Base-by-base conservation (phyloP, 2,888 invertebrate species). In the Dynastes grantii region DNA sequence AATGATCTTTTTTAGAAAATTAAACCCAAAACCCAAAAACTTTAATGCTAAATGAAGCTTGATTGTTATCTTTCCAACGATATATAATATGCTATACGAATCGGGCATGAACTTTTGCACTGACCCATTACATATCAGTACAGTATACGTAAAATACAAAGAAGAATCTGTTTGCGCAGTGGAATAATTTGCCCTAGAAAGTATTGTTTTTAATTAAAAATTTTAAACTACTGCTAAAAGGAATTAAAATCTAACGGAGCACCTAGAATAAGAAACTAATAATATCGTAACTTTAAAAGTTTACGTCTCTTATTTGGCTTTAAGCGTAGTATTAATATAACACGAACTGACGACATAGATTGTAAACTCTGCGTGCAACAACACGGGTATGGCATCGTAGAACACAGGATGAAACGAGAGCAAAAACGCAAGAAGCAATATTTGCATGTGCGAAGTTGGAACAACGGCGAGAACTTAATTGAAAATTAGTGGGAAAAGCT, bases 401-500 rank as follows among this genome's bases (percentile, higher is more conserved):
- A 37, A 45, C n/a, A 13, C 9, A 32, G 8, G 37, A 61, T 11
- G 13, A 73, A 37, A 73, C 16, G 51, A 55, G 13, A 67, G 22
- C 53, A 55, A 65, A 45, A 76, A 53, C 16, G 37, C 27, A 37
- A 55, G 29, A 65, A 53, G 40, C 55, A 55, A 65, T 65, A 67
- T 67, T 45, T 65, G 45, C 65, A n/a, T 51, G 51, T 27, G 53
- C 51, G 13, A 67, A 65, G 45, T 37, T 65, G 51, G 29, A 76
- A 65, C 53, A 67, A 32, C 61, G 79, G 76, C 78, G 77, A 78
- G 77, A 70, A 53, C 81, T 79, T 83, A 83, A 82, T 83, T 83
- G 82, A 83, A 83, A 84, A 83, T 83, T 84, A 82, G 80, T 81
- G 82, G 78, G 73, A 82, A 83, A 83, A 82, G 81, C 83, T 82